Conservation (phyloP, 2,113 vertebrate species). For the Anhinga rufa region DNA sequence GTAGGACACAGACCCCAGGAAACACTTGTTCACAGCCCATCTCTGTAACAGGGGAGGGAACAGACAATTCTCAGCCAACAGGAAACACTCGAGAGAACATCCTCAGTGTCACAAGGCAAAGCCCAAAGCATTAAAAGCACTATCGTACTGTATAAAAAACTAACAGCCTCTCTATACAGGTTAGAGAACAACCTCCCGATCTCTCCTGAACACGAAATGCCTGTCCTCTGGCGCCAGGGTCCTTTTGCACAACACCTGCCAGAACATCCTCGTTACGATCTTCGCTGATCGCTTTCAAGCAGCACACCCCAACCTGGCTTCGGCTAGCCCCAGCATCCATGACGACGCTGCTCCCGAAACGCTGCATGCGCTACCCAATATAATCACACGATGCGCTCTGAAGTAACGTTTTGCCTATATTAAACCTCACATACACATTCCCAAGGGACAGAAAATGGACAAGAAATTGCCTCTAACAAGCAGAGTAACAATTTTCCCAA, state of each 20-base stretch:
- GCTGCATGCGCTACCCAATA: rapidly evolving
- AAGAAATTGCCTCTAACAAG: neutral
- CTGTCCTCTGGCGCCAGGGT: neutral
- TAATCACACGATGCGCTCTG: neutral
- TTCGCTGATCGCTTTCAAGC: neutral
- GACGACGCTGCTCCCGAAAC: neutral
- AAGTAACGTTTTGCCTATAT: neutral
- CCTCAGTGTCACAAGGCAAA: neutral
- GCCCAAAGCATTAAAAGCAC: neutral
- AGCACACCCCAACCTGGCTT: neutral
- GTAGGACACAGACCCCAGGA: neutral
- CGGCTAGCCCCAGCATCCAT: neutral
- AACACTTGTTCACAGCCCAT: neutral
- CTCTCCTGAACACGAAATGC: neutral
- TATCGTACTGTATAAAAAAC: neutral
- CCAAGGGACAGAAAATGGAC: neutral
- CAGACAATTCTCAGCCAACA: neutral
- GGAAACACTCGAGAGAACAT: neutral
- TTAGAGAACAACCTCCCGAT: neutral
- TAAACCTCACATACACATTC: neutral
- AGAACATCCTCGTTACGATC: neutral
- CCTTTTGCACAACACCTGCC: neutral
- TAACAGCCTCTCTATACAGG: neutral
- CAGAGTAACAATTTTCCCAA: neutral
- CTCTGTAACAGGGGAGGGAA: neutral